Conservation (phyloP, 2,797 vertebrate genomes). For the Crenuchus spilurus region DNA sequence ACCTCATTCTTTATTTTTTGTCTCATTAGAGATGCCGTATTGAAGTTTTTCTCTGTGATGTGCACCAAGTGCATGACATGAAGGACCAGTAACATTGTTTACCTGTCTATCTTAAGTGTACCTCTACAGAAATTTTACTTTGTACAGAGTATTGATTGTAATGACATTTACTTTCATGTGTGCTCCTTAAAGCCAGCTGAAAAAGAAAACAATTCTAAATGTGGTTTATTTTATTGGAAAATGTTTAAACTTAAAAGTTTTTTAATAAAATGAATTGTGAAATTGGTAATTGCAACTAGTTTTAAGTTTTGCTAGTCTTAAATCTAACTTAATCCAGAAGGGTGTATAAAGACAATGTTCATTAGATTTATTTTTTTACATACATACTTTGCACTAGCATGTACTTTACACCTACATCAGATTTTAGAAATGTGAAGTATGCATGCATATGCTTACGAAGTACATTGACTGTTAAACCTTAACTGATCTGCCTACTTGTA, state of each 20-base stretch:
- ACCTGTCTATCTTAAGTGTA: not conserved
- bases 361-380: too few species aligned
- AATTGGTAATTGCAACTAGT: not conserved
- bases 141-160: not conserved
- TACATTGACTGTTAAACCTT: not conserved
- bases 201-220: not conserved
- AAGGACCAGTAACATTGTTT: slow-evolving; percentile 4
- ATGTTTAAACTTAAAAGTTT: not conserved
- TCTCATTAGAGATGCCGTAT: slow-evolving; percentile 72
- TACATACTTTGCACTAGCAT: not conserved
- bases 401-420: not conserved
- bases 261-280: not conserved
- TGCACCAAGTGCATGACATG: slow-evolving; percentile 66
- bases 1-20: slow-evolving; percentile 11
- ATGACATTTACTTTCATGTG: not conserved
- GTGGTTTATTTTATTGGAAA: slow-evolving; percentile 1
- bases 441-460: not conserved
- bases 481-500: not conserved
- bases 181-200: not conserved
- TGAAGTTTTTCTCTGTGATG: slow-evolving; percentile 63
- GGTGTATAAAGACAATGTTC: too few species aligned
- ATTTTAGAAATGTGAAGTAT: not conserved
- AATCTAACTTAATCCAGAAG: too few species aligned
- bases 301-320: too few species aligned
- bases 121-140: not conserved